A percentile compares a stretch with the other conserved stretches of the same genome.
phyloP scores from a whole-genome alignment of 2,113 vertebrate species.

The Eulacestoma nigropectus region DNA sequence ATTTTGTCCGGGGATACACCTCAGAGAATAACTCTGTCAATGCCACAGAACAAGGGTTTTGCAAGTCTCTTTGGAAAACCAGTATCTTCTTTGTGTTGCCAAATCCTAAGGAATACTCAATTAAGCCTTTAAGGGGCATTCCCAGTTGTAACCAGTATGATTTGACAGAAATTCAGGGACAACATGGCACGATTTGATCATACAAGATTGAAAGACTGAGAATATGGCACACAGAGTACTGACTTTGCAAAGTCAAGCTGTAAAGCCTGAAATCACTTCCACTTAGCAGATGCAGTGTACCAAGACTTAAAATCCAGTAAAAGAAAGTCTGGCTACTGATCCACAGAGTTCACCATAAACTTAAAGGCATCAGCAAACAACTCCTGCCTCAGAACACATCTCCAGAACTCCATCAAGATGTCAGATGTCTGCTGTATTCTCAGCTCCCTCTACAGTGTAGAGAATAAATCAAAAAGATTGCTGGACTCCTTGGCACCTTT shows the following conservation, averaged over 20 bases:
- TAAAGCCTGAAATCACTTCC: not conserved
- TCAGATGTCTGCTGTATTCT: not conserved
- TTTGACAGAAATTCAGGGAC: not conserved
- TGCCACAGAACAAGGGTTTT: not conserved
- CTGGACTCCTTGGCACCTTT: not conserved
- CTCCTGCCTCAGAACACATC: not conserved
- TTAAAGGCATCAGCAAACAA: not conserved
- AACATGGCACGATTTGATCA: not conserved
- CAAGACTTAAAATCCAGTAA: not conserved
- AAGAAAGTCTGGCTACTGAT: not conserved
- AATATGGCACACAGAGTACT: not conserved
- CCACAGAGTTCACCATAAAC: not conserved
- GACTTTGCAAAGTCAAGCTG: not conserved
- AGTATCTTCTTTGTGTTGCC: not conserved
- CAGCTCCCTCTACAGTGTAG: not conserved
- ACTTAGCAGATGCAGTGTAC: not conserved
- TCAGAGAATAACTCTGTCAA: not conserved
- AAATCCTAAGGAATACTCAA: not conserved
- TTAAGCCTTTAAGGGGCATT: not conserved
- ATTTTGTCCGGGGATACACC: not conserved
- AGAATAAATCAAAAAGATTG: slow-evolving; percentile 31
- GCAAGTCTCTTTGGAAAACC: not conserved
- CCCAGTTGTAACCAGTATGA: not conserved
- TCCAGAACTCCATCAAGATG: not conserved
- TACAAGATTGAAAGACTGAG: not conserved